A percentile compares a stretch with the other conserved stretches of the same genome.
These are phyloP conservation scores for Drosophila paramelanica DNA, from an alignment of 2,888 invertebrate species.

Conservation along the genomic window DNA sequence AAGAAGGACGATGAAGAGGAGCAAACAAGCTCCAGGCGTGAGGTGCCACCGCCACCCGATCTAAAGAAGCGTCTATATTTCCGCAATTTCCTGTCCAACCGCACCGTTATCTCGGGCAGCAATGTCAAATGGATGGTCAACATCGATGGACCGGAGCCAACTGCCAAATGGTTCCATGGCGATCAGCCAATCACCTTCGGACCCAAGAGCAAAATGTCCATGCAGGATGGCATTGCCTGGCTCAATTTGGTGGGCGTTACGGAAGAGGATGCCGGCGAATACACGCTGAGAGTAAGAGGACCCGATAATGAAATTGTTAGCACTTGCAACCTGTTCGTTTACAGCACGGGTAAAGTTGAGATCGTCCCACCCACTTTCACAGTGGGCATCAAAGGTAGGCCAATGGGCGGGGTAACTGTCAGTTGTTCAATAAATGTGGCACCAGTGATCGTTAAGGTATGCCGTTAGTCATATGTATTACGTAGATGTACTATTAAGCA, in stretches of 20 bases:
- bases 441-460: slow-evolving; percentile 49
- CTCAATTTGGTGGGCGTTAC: slow-evolving; percentile 90
- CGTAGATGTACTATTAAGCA: slow-evolving; percentile 8
- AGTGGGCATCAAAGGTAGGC: slow-evolving; percentile 89
- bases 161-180: slow-evolving; percentile 90
- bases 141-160: slow-evolving; percentile 90
- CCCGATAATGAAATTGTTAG: slow-evolving; percentile 89
- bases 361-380: slow-evolving; percentile 90
- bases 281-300: slow-evolving; percentile 91
- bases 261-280: slow-evolving; percentile 90
- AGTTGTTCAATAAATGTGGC: slow-evolving; percentile 9
- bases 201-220: slow-evolving; percentile 87
- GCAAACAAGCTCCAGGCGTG: slow-evolving; percentile 75
- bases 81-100: slow-evolving; percentile 90
- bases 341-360: slow-evolving; percentile 85
- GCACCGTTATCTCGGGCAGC: slow-evolving; percentile 90
- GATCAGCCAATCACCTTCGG: slow-evolving; percentile 87
- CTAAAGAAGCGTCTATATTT: slow-evolving; percentile 86
- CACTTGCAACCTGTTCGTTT: slow-evolving; percentile 87
- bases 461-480: slow-evolving; percentile 20
- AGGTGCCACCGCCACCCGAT: slow-evolving; percentile 85
- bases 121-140: slow-evolving; percentile 92
- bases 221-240: slow-evolving; percentile 89
- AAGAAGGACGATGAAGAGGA: slow-evolving; percentile 78
- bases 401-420: slow-evolving; percentile 2